Evolutionary conservation across 2,888 invertebrate species (phyloP), one percentile per base, ranked within the genome.

Genomic region (Rotaria sp.): DNA sequence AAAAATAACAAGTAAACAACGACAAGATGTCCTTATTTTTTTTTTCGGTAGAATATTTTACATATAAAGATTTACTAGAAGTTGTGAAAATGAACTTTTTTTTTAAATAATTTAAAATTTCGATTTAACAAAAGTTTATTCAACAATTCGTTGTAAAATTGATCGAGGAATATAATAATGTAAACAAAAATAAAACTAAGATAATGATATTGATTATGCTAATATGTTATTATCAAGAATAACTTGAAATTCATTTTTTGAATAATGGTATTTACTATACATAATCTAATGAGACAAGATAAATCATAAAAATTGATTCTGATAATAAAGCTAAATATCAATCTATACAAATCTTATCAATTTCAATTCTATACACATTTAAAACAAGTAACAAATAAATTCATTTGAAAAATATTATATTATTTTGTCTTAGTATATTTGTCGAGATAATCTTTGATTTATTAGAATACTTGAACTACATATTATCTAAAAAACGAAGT

Each of bases 1-100:
- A 0, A 93, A 95, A 88, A 97, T 96, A n/a, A 95, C 96, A 87
- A 94, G 95, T 38, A 97, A 97, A 91, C 92, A 94, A 88, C 95
- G 95, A 91, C 94, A 94, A 84, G 96, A 96, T 90, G 93, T 96
- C 90, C 94, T n/a, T n/a, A n/a, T n/a, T n/a, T n/a, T n/a, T 96
- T 89, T 97, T 97, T 92, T 97, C 96, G 96, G 96, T 96, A 89
- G 96, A 97, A 91, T 95, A 96, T 90, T 97, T 96, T 91, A 96
- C 96, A 91, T 96, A 97, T 91, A 91, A 90, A 92, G 92, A 89
- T 90, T 74, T 74, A 38, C 74, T 18, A 84, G 84, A 84, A 84
- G 26, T 24, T 84, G 3, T n/a, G 10, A 45, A 45, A 10, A 80
- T 45, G 45, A 80, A 26, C 26, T 80, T 10, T 24, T 45, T 80